These are phyloP conservation scores for Origma solitaria DNA, from an alignment of 2,113 vertebrate species.

Conservation along the genomic window DNA sequence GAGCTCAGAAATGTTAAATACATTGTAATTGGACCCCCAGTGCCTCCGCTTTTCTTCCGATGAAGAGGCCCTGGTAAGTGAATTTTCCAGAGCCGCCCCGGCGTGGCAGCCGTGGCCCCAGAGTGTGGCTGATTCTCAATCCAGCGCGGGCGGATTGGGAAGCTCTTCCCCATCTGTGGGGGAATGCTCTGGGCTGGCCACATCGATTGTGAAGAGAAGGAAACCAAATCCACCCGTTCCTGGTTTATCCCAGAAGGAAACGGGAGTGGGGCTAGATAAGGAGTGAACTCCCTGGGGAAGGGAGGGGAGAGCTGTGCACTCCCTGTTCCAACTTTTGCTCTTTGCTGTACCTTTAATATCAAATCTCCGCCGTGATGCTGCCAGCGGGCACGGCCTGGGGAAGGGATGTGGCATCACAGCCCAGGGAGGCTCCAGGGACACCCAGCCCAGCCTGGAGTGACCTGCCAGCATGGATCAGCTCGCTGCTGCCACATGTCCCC, in stretches of 20 bases:
- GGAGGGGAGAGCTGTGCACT: background rate
- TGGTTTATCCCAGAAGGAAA: slow-evolving; percentile 37
- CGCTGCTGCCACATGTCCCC: background rate
- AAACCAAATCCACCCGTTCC: background rate
- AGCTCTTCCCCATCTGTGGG: background rate
- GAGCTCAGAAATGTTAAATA: slow-evolving; percentile 30
- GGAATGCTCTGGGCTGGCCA: background rate
- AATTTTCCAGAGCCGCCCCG: background rate
- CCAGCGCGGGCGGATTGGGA: background rate
- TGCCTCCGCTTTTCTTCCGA: background rate
- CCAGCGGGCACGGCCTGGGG: rapidly evolving
- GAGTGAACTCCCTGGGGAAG: background rate
- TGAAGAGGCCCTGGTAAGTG: background rate
- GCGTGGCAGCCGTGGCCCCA: rapidly evolving
- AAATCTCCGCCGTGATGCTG: rapidly evolving
- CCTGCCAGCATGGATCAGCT: background rate
- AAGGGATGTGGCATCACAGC: background rate
- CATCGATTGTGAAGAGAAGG: background rate
- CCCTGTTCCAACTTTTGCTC: background rate
- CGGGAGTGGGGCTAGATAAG: background rate
- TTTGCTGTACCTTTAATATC: background rate
- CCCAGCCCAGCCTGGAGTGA: background rate
- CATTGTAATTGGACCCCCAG: slow-evolving; percentile 15
- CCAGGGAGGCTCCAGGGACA: background rate
- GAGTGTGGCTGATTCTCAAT: rapidly evolving